A percentile compares a stretch with the other conserved stretches of the same genome.
phyloP scores from a whole-genome alignment of 2,797 vertebrate species.

The Enteromius fasciolatus region DNA sequence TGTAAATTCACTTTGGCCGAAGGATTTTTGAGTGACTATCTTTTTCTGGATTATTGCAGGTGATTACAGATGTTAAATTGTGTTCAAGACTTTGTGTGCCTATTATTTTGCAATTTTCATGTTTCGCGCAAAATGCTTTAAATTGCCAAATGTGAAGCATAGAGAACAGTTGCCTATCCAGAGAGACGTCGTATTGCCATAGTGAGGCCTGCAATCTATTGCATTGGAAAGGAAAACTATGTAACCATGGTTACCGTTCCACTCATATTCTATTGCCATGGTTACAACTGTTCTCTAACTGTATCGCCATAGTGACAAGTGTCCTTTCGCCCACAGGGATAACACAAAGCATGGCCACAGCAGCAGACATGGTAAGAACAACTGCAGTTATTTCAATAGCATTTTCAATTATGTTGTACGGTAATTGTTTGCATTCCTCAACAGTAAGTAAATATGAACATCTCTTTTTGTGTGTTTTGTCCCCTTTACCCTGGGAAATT shows the following conservation, averaged over 20 bases:
- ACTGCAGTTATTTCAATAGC: slow-evolving; percentile 38
- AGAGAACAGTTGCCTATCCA: slow-evolving; percentile 17
- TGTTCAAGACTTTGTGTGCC: neutral
- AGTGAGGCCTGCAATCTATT: slow-evolving; percentile 53
- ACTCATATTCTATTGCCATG: slow-evolving; percentile 61
- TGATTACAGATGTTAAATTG: neutral
- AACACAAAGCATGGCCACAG: slow-evolving; percentile 60
- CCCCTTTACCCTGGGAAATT: slow-evolving; percentile 29
- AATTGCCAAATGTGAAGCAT: slow-evolving; percentile 17
- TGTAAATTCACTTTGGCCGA: neutral
- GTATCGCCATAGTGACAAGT: slow-evolving; percentile 63
- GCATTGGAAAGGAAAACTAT: slow-evolving; percentile 57
- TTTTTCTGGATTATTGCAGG: neutral
- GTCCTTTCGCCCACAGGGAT: slow-evolving; percentile 63
- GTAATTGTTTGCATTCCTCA: slow-evolving; percentile 5
- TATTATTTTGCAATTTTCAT: neutral
- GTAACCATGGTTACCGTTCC: slow-evolving; percentile 62
- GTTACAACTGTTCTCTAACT: slow-evolving; percentile 63
- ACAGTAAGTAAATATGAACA: neutral
- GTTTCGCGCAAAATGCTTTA: neutral
- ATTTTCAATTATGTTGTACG: slow-evolving; percentile 19
- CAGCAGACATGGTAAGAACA: slow-evolving; percentile 58
- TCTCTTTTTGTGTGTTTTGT: slow-evolving; percentile 28
- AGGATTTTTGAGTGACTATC: neutral
- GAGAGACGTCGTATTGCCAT: slow-evolving; percentile 49